phyloP scores from a whole-genome alignment of 2,888 invertebrate species.

The Ectropis crepuscularia region DNA sequence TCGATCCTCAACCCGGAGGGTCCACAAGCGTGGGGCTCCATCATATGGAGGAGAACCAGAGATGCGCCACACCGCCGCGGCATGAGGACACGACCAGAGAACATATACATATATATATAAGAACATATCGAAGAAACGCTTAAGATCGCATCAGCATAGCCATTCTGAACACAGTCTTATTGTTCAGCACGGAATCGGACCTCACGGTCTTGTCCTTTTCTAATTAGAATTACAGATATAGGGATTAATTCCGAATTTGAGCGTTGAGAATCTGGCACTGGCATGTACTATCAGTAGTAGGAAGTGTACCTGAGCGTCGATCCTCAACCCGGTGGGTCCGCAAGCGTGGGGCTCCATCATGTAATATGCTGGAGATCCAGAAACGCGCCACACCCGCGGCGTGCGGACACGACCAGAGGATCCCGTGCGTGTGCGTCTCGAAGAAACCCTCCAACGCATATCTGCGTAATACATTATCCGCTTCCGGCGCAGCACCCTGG shows the following conservation, averaged over 20 bases:
- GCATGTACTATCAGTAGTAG: too few species aligned
- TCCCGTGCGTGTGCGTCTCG: conserved; percentile 14
- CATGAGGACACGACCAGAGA: conserved; percentile 74
- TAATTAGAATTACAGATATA: too few species aligned
- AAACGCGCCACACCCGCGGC: conserved; percentile 72
- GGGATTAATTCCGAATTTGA: too few species aligned
- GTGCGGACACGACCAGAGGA: conserved; percentile 76
- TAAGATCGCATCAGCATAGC: too few species aligned
- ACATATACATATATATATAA: conserved; percentile 85
- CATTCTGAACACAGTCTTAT: too few species aligned
- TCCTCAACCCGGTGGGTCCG: conserved; percentile 66
- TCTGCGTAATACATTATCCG: too few species aligned
- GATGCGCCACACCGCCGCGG: conserved; percentile 70
- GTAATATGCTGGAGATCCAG: conserved; percentile 65
- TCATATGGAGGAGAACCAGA: conserved; percentile 67
- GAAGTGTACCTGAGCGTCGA: conserved; percentile 64
- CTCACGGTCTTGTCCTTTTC: too few species aligned
- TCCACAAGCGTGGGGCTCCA: conserved; percentile 77
- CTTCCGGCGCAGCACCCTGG: too few species aligned
- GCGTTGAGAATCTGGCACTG: too few species aligned
- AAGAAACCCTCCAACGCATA: too few species aligned
- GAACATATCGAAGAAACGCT: conserved; percentile 83
- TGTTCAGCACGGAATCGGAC: too few species aligned
- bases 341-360: conserved; percentile 79
- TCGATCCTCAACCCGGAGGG: conserved; percentile 68